Percentiles rank a stretch among this genome's conserved stretches.
These are phyloP conservation scores for Pocota personata DNA, from an alignment of 2,888 invertebrate species.

Conservation along the genomic window DNA sequence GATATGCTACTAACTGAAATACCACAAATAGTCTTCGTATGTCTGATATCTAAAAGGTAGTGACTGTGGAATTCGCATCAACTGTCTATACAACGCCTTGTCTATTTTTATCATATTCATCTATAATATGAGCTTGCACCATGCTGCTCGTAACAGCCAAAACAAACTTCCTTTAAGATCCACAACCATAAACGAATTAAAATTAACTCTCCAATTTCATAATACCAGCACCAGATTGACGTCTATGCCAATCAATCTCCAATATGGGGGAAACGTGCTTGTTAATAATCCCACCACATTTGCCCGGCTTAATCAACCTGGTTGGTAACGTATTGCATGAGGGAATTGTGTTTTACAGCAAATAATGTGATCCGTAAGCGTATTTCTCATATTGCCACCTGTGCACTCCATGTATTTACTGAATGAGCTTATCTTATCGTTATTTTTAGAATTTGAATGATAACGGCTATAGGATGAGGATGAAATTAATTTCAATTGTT, in stretches of 20 bases:
- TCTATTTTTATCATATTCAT: too few species aligned
- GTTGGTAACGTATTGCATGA: not conserved
- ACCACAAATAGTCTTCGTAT: too few species aligned
- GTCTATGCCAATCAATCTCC: not conserved
- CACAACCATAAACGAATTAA: not conserved
- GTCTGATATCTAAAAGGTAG: too few species aligned
- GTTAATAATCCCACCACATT: not conserved
- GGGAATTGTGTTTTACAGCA: not conserved
- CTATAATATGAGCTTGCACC: not conserved
- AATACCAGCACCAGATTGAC: not conserved
- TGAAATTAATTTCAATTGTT: not conserved
- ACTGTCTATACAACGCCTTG: too few species aligned
- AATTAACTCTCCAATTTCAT: not conserved
- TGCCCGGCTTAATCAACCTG: not conserved
- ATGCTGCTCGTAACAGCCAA: not conserved
- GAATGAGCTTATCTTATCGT: not conserved
- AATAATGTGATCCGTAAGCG: not conserved
- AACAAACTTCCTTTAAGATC: not conserved
- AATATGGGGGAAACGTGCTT: not conserved
- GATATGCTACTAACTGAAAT: too few species aligned
- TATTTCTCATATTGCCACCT: conserved; percentile 1
- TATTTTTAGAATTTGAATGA: not conserved
- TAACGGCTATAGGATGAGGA: not conserved
- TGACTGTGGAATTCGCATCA: too few species aligned
- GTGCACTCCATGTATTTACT: not conserved